These are phyloP conservation scores for Caenorhabditis tropicalis DNA, from an alignment of 1,140 invertebrate genomes.

Conservation along the genomic window DNA sequence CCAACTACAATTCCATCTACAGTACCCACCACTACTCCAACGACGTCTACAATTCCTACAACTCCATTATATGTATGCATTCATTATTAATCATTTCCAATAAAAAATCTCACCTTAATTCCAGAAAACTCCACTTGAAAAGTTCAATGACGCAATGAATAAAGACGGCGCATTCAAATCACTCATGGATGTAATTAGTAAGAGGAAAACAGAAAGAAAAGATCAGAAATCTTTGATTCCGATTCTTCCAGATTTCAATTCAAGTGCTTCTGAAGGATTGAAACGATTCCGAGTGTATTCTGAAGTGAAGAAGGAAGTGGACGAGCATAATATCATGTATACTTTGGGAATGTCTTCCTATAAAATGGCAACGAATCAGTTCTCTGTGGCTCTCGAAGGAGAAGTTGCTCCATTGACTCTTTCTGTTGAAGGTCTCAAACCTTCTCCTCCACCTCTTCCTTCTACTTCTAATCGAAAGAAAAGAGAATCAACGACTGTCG, in stretches of 20 bases:
- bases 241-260: conserved; percentile 15
- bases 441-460: not conserved
- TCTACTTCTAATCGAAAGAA: not conserved
- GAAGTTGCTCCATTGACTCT: conserved; percentile 41
- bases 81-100: no score
- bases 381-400: conserved; percentile 14
- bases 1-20: not conserved
- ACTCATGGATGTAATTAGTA: conserved; percentile 37
- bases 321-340: conserved; percentile 45
- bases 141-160: conserved; percentile 38
- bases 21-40: conserved; percentile 7
- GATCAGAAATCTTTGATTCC: not conserved
- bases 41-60: not conserved
- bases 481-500: not conserved
- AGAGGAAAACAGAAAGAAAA: not conserved
- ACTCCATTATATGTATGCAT: no score
- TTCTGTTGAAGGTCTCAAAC: not conserved
- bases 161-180: conserved; percentile 33
- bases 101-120: no score
- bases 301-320: conserved; percentile 44
- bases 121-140: conserved; percentile 1
- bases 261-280: not conserved
- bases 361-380: conserved; percentile 27
- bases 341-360: conserved; percentile 25
- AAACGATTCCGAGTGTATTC: conserved; percentile 45